Evolutionary conservation across 2,113 vertebrate genomes (phyloP).

Genomic region (Syrmaticus mikado): DNA sequence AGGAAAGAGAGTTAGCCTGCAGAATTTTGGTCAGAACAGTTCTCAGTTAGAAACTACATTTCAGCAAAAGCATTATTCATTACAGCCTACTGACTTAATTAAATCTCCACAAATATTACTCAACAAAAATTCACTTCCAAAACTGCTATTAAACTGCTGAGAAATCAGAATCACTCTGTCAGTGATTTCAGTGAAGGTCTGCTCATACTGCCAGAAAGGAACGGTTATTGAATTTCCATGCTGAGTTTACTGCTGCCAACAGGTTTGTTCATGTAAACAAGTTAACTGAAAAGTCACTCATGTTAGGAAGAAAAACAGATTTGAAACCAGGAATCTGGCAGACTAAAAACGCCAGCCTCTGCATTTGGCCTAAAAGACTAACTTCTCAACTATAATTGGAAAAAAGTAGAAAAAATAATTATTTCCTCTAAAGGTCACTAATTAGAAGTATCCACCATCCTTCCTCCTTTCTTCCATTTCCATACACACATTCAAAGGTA

Average conservation of each 20-base stretch:
- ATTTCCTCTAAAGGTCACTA: background rate
- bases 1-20: background rate
- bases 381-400: background rate
- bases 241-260: background rate
- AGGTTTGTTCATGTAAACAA: background rate
- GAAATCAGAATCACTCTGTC: background rate
- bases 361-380: background rate
- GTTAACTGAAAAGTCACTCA: background rate
- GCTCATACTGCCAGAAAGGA: background rate
- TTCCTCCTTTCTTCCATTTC: background rate
- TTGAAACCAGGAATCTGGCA: background rate
- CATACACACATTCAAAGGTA: background rate
- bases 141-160: background rate
- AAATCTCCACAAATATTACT: background rate
- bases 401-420: background rate
- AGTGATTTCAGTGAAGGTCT: background rate
- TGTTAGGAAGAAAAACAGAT: background rate
- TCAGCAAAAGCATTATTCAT: background rate
- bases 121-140: background rate
- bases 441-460: background rate
- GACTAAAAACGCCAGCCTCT: background rate
- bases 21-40: background rate
- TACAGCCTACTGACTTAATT: background rate
- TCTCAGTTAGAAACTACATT: background rate
- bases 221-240: background rate